phyloP scores from a whole-genome alignment of 2,113 vertebrate genomes.

The Brachypodius melanocephalos region DNA sequence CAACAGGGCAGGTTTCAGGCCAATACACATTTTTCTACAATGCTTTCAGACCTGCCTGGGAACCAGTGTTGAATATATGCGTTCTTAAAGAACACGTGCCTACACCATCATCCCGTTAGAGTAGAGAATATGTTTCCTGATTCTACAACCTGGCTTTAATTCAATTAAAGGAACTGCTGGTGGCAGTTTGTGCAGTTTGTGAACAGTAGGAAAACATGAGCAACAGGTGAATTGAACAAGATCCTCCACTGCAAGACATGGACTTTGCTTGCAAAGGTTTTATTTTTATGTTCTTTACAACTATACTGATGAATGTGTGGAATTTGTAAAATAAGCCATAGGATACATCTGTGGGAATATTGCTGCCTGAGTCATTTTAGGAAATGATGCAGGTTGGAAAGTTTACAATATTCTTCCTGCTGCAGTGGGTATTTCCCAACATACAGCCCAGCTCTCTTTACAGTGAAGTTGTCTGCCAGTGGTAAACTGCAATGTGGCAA shows the following conservation, averaged over 20 bases:
- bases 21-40: neutral
- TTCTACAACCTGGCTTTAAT: neutral
- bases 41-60: neutral
- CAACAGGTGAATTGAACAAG: neutral
- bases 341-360: slow-evolving; percentile 16
- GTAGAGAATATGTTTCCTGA: neutral
- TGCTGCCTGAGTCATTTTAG: neutral
- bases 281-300: neutral
- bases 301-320: neutral
- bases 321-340: neutral
- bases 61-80: accelerated
- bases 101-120: neutral
- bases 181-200: neutral
- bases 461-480: neutral
- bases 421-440: neutral
- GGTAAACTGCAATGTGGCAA: neutral
- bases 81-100: neutral
- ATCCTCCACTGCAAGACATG: neutral
- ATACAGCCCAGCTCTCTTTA: neutral
- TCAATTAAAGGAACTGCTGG: slow-evolving; percentile 37
- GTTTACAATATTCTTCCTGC: neutral
- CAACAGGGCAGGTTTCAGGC: neutral
- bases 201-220: slow-evolving; percentile 36
- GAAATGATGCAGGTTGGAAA: slow-evolving; percentile 18
- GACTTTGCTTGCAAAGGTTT: neutral